Conservation (phyloP, 1,140 invertebrate genomes). For the Cheumatopsyche charites region DNA sequence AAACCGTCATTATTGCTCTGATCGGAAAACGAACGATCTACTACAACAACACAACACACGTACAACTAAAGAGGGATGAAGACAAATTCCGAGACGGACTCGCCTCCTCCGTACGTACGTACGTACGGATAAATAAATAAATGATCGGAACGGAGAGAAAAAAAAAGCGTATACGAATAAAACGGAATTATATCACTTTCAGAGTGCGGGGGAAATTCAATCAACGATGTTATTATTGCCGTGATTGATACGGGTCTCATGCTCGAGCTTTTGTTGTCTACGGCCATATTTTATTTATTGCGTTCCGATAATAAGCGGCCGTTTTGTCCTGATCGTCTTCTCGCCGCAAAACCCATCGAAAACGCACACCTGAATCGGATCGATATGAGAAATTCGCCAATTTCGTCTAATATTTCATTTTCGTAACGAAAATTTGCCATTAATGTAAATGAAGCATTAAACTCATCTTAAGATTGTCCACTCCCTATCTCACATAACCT, state of each 20-base stretch:
- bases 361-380: too few relatives aligned
- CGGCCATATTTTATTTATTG: slow-evolving; percentile 22
- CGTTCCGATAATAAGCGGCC: slow-evolving; percentile 16
- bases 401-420: too few relatives aligned
- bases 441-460: too few relatives aligned
- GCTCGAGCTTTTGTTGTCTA: slow-evolving; percentile 32
- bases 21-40: slow-evolving; percentile 28
- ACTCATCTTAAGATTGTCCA: too few relatives aligned
- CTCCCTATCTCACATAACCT: too few relatives aligned
- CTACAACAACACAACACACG: too few relatives aligned
- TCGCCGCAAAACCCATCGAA: too few relatives aligned
- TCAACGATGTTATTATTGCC: slow-evolving; percentile 46
- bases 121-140: neutral
- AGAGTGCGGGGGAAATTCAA: slow-evolving; percentile 45
- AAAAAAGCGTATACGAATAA: slow-evolving; percentile 19
- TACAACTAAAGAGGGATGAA: neutral
- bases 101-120: neutral
- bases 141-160: too few relatives aligned
- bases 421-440: too few relatives aligned
- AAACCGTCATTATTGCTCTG: slow-evolving; percentile 37
- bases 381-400: neutral
- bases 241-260: slow-evolving; percentile 23
- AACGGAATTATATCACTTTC: slow-evolving; percentile 46
- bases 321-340: neutral
- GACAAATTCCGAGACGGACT: neutral